phyloP scores from a whole-genome alignment of 2,113 vertebrate genomes.

The Ginglymostoma cirratum region DNA sequence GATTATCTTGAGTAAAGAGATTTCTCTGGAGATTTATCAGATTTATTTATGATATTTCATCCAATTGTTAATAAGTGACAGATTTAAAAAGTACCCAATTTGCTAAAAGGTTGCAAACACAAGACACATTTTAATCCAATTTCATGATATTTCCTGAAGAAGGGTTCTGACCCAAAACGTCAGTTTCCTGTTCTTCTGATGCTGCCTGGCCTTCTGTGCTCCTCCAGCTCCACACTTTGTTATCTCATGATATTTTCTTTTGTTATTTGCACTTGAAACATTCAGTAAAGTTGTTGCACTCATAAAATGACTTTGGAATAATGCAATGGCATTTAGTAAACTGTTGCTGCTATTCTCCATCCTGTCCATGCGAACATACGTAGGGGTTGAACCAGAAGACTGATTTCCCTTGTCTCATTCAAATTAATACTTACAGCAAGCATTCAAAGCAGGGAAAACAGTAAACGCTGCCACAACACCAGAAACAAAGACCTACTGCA shows the following conservation, averaged over 20 bases:
- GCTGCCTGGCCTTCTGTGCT: too few relatives aligned
- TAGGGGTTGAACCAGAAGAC: background rate
- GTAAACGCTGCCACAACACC: background rate
- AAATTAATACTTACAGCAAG: background rate
- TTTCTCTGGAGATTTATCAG: background rate
- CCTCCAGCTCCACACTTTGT: too few relatives aligned
- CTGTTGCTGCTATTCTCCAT: slow-evolving; percentile 6
- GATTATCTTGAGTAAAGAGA: background rate
- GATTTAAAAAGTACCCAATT: background rate
- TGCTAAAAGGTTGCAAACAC: background rate
- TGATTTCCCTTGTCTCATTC: background rate
- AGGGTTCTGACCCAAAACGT: too few relatives aligned
- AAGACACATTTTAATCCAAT: background rate
- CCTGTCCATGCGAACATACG: background rate
- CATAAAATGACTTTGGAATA: background rate
- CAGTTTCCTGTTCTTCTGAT: too few relatives aligned
- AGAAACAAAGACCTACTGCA: background rate
- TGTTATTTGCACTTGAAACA: background rate
- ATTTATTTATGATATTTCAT: background rate
- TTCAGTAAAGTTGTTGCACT: background rate
- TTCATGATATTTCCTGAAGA: background rate
- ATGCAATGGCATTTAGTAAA: background rate
- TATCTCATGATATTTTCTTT: background rate
- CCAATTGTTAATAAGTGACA: background rate
- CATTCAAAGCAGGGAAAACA: background rate